Base-by-base conservation (phyloP, 2,797 vertebrate genomes). In the Lithobates sylvaticus region DNA sequence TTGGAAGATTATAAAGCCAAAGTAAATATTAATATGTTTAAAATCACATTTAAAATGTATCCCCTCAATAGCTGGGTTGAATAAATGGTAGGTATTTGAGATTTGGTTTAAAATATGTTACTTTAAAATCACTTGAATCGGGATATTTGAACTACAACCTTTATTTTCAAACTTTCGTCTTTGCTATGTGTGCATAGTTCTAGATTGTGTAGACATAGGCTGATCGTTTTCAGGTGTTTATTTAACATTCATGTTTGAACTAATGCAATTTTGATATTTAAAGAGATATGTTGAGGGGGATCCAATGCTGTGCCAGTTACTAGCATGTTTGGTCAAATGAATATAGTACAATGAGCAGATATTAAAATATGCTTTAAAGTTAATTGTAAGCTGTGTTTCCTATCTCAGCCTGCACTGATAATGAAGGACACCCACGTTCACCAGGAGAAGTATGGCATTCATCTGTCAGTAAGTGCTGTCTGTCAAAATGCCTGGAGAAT, bases 371-470 rank as follows among this genome's bases (percentile, higher is more conserved):
- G 69, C 3, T 42, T 39, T 1, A n/a, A 21, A n/a, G 10, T 81
- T 50, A 71, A 71, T 71, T 7, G 10, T 70, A 21, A n/a, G 68
- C 34, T 39, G 10, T 47, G 3, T 58, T 84, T 68, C 12, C 54
- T 69, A 90, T 61, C 88, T 32, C 89, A 99, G 98, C 95, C 3
- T 99, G 98, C 88, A 99, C 97, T 73, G 98, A 99, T 88, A 95
- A 95, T 74, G 96, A 96, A 61, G 97, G 96, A 13, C 94, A 93
- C 15, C 97, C 98, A 0, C 96, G 81, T 10, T 93, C 95, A 70
- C 94, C 96, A 10, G 98, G 96, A 18, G 98, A 99, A 90, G 90
- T 96, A 89, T 99, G 98, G 98, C 98, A 97, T 83, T 96, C 95
- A 64, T 97, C 98, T 36, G 27, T 88, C 61, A 96, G 95, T 27